Percentiles rank a stretch among this genome's conserved stretches.
Conservation (phyloP, 2,888 invertebrate species). For the Aleiodes testaceus region DNA sequence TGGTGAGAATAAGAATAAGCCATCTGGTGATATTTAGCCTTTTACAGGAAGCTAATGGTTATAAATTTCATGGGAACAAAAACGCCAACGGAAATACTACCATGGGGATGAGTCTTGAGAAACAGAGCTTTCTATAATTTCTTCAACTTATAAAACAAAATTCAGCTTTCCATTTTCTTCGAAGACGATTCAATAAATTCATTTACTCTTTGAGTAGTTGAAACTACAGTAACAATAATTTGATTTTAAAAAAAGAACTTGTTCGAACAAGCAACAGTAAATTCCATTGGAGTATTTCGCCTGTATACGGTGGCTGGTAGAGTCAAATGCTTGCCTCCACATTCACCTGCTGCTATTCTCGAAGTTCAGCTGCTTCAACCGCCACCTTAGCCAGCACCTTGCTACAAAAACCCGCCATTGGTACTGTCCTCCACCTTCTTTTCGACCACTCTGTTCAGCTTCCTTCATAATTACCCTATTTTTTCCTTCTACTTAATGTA, state of each 20-base stretch:
- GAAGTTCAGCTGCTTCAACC: slow-evolving; percentile 71
- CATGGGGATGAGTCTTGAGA: slow-evolving; percentile 69
- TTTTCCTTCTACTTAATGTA: slow-evolving; percentile 32
- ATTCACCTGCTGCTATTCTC: slow-evolving; percentile 72
- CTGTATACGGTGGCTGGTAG: slow-evolving; percentile 1
- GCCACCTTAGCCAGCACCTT: slow-evolving; percentile 71
- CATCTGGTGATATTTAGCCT: slow-evolving; percentile 64
- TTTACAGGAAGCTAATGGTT: slow-evolving; percentile 72
- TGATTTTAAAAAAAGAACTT: neutral
- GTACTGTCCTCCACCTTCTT: slow-evolving; percentile 59
- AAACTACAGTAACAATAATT: slow-evolving; percentile 12
- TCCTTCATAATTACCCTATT: slow-evolving; percentile 45
- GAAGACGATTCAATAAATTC: no score
- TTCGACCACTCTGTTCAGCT: slow-evolving; percentile 48
- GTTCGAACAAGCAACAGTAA: no score
- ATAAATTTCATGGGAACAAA: slow-evolving; percentile 72
- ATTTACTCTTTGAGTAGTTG: no score
- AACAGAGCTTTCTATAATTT: slow-evolving; percentile 46
- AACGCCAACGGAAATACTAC: slow-evolving; percentile 71
- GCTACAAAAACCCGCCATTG: slow-evolving; percentile 60
- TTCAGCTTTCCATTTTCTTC: no score
- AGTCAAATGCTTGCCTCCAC: slow-evolving; percentile 55
- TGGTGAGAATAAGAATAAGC: slow-evolving; percentile 45
- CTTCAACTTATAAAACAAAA: neutral
- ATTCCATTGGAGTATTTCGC: neutral